phyloP scores from a whole-genome alignment of 2,888 invertebrate species.

The Choreutis nemorana region DNA sequence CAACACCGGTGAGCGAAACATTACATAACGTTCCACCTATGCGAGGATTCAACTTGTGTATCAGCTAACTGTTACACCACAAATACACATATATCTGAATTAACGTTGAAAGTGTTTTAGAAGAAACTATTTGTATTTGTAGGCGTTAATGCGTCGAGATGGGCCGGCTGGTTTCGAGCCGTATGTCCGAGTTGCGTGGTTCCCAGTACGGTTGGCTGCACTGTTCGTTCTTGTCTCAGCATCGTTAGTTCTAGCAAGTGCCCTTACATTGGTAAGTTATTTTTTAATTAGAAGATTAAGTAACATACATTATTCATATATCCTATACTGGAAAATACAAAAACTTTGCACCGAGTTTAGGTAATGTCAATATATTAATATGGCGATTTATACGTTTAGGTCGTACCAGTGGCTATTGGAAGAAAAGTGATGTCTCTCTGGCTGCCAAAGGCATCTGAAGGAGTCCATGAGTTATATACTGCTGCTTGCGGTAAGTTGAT shows the following conservation, averaged over 20 bases:
- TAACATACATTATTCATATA: no score
- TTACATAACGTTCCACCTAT: no score
- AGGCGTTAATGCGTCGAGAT: conserved; percentile 87
- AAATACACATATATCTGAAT: no score
- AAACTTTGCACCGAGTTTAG: no score
- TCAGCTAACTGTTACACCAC: no score
- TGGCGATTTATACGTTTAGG: conserved; percentile 20
- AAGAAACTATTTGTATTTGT: no score
- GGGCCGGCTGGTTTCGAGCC: conserved; percentile 89
- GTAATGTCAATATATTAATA: no score
- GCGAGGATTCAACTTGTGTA: no score
- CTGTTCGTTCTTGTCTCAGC: conserved; percentile 81
- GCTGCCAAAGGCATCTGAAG: conserved; percentile 69
- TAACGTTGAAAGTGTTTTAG: no score
- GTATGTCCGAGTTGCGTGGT: conserved; percentile 85
- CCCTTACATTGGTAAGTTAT: conserved; percentile 74
- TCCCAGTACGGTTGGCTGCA: conserved; percentile 71
- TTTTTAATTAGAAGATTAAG: no score
- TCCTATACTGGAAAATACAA: conserved; percentile 1
- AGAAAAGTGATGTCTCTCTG: conserved; percentile 88
- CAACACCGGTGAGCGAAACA: no score
- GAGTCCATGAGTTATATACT: conserved; percentile 95
- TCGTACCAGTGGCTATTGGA: conserved; percentile 91
- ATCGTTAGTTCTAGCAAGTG: conserved; percentile 85
- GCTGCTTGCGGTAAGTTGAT: conserved; percentile 76